Conservation (phyloP, 2,888 invertebrate species). For the Synergus umbraculus region DNA sequence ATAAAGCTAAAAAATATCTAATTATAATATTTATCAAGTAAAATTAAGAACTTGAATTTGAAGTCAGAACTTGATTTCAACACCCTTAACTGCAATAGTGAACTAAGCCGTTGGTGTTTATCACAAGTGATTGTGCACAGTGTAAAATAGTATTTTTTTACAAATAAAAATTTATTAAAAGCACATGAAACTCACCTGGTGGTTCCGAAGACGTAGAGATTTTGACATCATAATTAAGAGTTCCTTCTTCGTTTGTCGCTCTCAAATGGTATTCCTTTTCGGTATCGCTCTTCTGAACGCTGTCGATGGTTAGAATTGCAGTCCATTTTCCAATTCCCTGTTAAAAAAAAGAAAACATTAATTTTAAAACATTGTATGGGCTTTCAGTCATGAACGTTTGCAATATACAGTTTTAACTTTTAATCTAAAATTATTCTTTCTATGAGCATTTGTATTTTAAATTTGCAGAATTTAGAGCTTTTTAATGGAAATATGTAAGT, state of each 20-base stretch:
- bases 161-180: not conserved
- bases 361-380: too few relatives aligned
- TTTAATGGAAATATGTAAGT: too few relatives aligned
- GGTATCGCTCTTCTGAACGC: constrained; percentile 86
- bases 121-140: constrained; percentile 12
- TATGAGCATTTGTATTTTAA: too few relatives aligned
- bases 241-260: constrained; percentile 85
- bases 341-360: constrained; percentile 19
- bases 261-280: constrained; percentile 84
- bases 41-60: not conserved
- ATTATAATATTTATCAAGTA: too few relatives aligned
- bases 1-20: too few relatives aligned
- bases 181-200: constrained; percentile 76
- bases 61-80: constrained; percentile 37
- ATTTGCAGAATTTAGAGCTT: too few relatives aligned
- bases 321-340: constrained; percentile 85
- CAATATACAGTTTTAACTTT: too few relatives aligned
- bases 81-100: constrained; percentile 2
- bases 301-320: constrained; percentile 83
- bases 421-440: too few relatives aligned
- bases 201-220: constrained; percentile 84
- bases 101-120: not conserved
- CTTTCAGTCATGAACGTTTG: too few relatives aligned
- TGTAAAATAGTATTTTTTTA: not conserved
- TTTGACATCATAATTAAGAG: constrained; percentile 82